A percentile compares a stretch with the other conserved stretches of the same genome.
phyloP scores from a whole-genome alignment of 2,797 vertebrate species.

The Pseudopleuronectes americanus region DNA sequence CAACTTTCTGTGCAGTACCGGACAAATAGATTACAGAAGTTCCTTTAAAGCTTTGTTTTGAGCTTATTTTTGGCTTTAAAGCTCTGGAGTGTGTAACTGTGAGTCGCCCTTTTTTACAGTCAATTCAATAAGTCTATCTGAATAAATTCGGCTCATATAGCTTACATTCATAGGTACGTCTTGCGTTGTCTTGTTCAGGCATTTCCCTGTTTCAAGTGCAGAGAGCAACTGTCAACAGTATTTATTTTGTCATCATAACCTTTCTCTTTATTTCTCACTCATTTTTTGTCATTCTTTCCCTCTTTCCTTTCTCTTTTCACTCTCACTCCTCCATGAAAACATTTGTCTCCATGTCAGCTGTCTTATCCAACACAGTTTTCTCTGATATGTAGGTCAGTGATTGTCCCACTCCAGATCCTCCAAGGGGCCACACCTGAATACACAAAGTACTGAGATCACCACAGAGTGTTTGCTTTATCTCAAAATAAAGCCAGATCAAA shows the following conservation, averaged over 20 bases:
- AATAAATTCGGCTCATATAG: too few species aligned
- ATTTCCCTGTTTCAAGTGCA: not conserved
- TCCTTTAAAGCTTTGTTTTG: too few species aligned
- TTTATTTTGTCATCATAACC: too few species aligned
- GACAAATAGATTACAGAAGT: too few species aligned
- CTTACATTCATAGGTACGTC: too few species aligned
- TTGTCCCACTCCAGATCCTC: constrained; percentile 40
- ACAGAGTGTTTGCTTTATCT: constrained; percentile 15
- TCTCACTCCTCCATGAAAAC: not conserved
- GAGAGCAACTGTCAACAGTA: too few species aligned
- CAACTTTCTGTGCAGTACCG: too few species aligned
- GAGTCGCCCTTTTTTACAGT: too few species aligned
- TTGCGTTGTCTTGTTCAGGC: not conserved
- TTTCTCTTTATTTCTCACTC: not conserved
- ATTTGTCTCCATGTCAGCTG: not conserved
- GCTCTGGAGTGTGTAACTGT: too few species aligned
- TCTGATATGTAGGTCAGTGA: constrained; percentile 58
- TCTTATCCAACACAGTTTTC: constrained; percentile 17
- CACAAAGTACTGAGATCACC: constrained; percentile 34
- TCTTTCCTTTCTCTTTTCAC: not conserved
- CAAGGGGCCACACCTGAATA: constrained; percentile 55
- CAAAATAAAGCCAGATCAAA: constrained; percentile 15
- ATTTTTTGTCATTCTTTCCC: not conserved
- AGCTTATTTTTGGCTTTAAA: too few species aligned
- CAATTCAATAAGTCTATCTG: too few species aligned